Evolutionary conservation across 2,113 vertebrate genomes (phyloP), one percentile per base, ranked within the genome.

Genomic region (Saccopteryx leptura): DNA sequence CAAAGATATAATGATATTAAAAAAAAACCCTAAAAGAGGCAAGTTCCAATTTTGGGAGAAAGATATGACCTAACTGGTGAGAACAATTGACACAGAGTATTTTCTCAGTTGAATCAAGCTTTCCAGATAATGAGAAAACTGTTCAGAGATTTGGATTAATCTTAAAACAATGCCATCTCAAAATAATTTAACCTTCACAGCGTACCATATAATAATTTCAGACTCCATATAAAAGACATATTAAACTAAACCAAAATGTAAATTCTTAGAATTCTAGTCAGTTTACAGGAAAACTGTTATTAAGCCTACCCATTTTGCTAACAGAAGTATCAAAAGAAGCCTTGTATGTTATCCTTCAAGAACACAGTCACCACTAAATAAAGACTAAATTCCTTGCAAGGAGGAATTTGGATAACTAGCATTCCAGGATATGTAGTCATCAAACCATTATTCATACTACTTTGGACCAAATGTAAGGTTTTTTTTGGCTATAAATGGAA

Each of bases 251-350:
- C 6, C 18, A 39, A 80, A 87, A 79, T 19, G 24, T 33, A 84
- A 96, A 92, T 78, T 28, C 58, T 46, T 85, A 63, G 65, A 89
- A 92, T 85, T 85, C 50, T 85, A 80, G 84, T 85, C 65, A 89
- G 66, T 2, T 17, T 54, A 23, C 1, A 33, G 24, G 15, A 74
- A 89, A 89, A 85, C 39, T 48, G 21, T 11, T 50, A 33, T 17
- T 71, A 83, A 52, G 1, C 10, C 13, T 80, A 28, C 4, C 19
- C 17, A 33, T 61, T 84, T 84, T 84, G 13, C 58, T 54, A 50
- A 28, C 48, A 79, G 12, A 90, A 60, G 66, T 66, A 56, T 23
- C 4, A 13, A 24, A 72, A 91, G 46, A 75, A 71, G 48, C 1
- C 12, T 28, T 80, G 13, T 52, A 56, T 65, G 24, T 46, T 78